phyloP scores from a whole-genome alignment of 2,113 vertebrate genomes.

The Lophochroa leadbeateri region DNA sequence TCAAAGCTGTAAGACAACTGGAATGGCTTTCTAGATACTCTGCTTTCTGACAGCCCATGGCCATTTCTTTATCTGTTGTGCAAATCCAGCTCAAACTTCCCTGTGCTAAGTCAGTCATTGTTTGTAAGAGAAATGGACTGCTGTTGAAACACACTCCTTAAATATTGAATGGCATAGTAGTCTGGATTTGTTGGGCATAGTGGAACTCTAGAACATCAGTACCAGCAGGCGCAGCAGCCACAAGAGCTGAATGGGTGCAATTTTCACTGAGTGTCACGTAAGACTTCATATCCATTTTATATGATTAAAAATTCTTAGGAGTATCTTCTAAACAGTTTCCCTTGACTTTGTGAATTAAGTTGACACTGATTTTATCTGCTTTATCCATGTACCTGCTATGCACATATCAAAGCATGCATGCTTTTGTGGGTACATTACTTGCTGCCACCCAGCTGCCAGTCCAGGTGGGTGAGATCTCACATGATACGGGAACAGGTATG shows the following conservation, averaged over 20 bases:
- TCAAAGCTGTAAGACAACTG: neutral
- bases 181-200: neutral
- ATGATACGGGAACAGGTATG: neutral
- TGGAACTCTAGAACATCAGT: neutral
- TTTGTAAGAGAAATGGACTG: neutral
- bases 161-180: neutral
- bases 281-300: neutral
- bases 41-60: neutral
- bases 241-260: neutral
- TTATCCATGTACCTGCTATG: neutral
- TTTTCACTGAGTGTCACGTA: neutral
- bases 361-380: neutral
- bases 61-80: neutral
- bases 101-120: slow-evolving; percentile 14
- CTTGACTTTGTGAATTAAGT: neutral
- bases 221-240: neutral
- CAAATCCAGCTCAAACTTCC: neutral
- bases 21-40: neutral
- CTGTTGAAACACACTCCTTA: neutral
- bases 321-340: neutral
- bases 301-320: neutral
- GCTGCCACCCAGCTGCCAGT: neutral
- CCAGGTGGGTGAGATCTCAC: neutral
- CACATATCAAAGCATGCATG: neutral
- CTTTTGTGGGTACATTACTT: neutral